phyloP scores from a whole-genome alignment of 1,140 invertebrate species.

The Nasonia longicornis region DNA sequence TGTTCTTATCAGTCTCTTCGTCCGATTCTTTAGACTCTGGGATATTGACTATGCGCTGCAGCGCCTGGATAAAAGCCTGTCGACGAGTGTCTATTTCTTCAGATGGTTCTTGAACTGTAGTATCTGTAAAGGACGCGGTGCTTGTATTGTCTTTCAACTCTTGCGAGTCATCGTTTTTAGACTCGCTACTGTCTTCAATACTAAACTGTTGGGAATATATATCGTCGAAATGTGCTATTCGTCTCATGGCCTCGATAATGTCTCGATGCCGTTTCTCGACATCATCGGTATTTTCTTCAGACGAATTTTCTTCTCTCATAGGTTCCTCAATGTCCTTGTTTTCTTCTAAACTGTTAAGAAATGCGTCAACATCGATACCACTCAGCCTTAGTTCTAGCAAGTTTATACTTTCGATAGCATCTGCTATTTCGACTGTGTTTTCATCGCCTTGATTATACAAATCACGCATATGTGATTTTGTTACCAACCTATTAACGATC shows the following conservation, averaged over 20 bases:
- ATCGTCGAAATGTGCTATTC: background rate
- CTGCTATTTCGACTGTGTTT: background rate
- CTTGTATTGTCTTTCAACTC: background rate
- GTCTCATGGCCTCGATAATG: background rate
- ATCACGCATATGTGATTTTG: background rate
- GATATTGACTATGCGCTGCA: too few species aligned
- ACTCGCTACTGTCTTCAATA: background rate
- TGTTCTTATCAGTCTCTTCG: too few species aligned
- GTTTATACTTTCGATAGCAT: background rate
- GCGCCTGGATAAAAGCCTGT: too few species aligned
- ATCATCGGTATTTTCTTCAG: too few species aligned
- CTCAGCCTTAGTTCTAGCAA: background rate
- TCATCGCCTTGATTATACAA: background rate
- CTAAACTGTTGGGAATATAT: background rate
- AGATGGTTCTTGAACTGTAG: too few species aligned
- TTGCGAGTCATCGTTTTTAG: background rate
- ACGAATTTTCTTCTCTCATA: background rate
- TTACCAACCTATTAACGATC: background rate
- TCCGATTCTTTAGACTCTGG: too few species aligned
- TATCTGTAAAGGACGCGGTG: background rate
- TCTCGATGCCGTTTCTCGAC: too few species aligned
- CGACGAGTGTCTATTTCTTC: too few species aligned
- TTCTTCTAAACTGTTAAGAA: background rate
- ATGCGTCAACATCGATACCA: background rate
- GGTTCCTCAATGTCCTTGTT: background rate